Conservation (phyloP, 2,797 vertebrate species). For the Mus spretus region DNA sequence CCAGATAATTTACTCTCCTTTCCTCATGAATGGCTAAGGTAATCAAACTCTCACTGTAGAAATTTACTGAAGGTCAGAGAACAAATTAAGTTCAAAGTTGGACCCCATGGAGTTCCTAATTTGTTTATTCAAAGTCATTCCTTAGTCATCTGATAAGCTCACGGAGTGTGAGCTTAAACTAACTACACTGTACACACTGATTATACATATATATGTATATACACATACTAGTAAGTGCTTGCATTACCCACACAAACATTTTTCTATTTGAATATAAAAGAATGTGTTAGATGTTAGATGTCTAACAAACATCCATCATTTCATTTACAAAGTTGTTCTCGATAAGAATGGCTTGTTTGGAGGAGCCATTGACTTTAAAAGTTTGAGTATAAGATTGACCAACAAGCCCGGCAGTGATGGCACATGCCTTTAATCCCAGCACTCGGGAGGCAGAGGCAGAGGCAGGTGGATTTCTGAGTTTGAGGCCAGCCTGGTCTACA, state of each 20-base stretch:
- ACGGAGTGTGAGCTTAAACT: not conserved
- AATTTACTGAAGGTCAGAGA: constrained; percentile 11
- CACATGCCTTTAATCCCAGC: too few species aligned
- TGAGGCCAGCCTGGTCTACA: too few species aligned
- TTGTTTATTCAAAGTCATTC: constrained; percentile 31
- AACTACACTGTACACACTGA: not conserved
- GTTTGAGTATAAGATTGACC: not conserved
- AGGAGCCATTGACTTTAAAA: not conserved
- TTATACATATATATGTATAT: not conserved
- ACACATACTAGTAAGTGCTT: constrained; percentile 6
- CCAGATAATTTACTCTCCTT: not conserved
- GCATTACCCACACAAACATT: constrained; percentile 30
- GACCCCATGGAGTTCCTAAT: not conserved
- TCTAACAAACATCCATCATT: constrained; percentile 44
- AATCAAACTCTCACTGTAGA: constrained; percentile 28
- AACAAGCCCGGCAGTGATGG: too few species aligned
- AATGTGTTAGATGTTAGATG: not conserved
- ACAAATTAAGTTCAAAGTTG: not conserved
- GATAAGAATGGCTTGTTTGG: constrained; percentile 32
- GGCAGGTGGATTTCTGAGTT: too few species aligned
- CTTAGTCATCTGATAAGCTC: constrained; percentile 2
- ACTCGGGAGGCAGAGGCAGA: too few species aligned
- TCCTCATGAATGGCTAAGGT: not conserved
- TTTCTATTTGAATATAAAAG: constrained; percentile 37
- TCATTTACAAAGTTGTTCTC: constrained; percentile 50